Base-by-base conservation (phyloP, 2,113 vertebrate genomes). In the Channa argus region DNA sequence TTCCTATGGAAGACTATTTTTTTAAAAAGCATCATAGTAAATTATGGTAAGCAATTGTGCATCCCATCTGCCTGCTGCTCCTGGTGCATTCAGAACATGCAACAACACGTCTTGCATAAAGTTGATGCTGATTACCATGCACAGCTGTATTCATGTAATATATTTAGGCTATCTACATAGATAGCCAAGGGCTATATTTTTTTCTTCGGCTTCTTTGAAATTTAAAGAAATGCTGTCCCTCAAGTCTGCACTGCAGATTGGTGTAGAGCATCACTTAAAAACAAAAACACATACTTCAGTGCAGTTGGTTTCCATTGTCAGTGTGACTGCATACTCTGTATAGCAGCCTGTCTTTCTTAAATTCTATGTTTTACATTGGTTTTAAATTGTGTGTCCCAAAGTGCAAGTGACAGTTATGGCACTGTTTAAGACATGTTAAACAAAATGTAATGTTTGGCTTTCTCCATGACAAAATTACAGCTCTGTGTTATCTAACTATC, bases 1-100 rank as follows among this genome's bases (percentile, higher is more conserved):
- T 95, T 94, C 94, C 93, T 66, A 68, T 94, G 94, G 93, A 94
- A 94, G 93, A 92, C 71, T 74, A n/a, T 62, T 60, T 82, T 24
- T 24, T 24, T 24, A 24, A 44, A 74, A 66, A 44, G 34, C 63
- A 10, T 80, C 56, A 66, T 59, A 54, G 38, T 56, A 47, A 70
- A 67, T 45, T 37, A 65, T 75, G 61, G 62, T 76, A 74, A 77
- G 37, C 62, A 76, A 37, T 64, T 84, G 50, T 82, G 55, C 51
- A 61, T 71, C 56, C 68, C 45, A 71, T 79, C 52, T 15, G n/a
- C 74, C 75, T 5, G 6, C 69, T 63, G 67, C 69, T 75, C 46
- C 71, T 63, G 34, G 53, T 51, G 49, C 50, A 38, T 53, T 77
- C 14, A 68, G 54, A 73, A 55, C 52, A 10, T 24, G 43, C 41